phyloP scores from a whole-genome alignment of 2,113 vertebrate genomes.

The Lichenostomus cassidix region DNA sequence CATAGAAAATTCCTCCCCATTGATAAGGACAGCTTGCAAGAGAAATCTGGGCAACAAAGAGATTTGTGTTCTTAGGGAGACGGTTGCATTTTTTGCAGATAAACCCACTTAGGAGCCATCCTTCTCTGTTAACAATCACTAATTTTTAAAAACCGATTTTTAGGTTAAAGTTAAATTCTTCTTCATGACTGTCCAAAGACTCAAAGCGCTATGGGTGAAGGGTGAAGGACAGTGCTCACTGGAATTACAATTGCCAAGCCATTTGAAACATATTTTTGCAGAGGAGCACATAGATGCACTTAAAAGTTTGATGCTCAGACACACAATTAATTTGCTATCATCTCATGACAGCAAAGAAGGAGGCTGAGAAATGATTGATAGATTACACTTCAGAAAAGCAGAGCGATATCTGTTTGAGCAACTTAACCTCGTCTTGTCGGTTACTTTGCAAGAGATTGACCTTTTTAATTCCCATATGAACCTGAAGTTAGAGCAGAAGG shows the following conservation, averaged over 20 bases:
- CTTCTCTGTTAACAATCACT: not conserved
- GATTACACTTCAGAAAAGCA: not conserved
- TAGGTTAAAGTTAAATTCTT: not conserved
- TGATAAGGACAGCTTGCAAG: not conserved
- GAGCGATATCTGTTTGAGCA: not conserved
- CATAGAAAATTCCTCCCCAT: not conserved
- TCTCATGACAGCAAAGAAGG: not conserved
- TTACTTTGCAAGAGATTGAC: not conserved
- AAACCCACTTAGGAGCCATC: not conserved
- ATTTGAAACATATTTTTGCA: not conserved
- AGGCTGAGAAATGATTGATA: slow-evolving; percentile 4
- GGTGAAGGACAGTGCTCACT: not conserved
- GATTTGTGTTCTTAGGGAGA: not conserved
- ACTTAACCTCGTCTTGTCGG: not conserved
- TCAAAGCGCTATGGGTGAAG: not conserved
- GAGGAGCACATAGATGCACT: not conserved
- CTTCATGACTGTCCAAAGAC: not conserved
- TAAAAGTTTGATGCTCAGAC: not conserved
- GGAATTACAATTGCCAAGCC: not conserved
- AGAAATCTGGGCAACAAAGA: not conserved
- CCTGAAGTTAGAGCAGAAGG: not conserved
- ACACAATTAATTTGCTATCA: slow-evolving; percentile 40
- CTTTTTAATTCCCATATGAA: slow-evolving; percentile 36
- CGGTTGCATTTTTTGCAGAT: not conserved
- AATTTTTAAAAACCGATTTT: not conserved